Evolutionary conservation across 1,140 invertebrate species (phyloP).

Genomic region (Saccostrea cuccullata): DNA sequence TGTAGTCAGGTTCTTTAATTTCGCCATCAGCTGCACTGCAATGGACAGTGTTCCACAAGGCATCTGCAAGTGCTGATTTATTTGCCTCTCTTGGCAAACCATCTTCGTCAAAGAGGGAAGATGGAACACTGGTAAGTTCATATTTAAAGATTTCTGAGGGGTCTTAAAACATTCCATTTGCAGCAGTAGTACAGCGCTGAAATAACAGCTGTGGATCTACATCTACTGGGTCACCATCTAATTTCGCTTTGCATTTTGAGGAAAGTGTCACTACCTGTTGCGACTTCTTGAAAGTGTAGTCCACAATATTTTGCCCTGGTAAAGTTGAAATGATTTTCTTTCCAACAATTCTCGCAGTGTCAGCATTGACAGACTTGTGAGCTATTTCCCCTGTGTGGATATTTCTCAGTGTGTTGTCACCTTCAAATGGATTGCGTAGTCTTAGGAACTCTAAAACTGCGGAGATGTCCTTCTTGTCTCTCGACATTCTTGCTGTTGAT

Average conservation of each 20-base stretch:
- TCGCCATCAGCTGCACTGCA: neutral
- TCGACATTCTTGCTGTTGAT: constrained; percentile 27
- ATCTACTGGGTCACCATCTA: constrained; percentile 38
- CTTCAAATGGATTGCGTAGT: constrained; percentile 48
- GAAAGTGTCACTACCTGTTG: constrained; percentile 43
- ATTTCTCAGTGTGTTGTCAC: constrained; percentile 33
- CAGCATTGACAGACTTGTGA: constrained; percentile 54
- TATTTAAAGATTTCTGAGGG: constrained; percentile 33
- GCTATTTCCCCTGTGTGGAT: constrained; percentile 33
- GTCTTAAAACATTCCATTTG: constrained; percentile 22
- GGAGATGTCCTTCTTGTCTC: neutral
- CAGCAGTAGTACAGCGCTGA: constrained; percentile 47
- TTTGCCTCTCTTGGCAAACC: constrained; percentile 44
- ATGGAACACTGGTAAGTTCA: constrained; percentile 40
- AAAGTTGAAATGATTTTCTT: constrained; percentile 46
- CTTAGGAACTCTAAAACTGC: constrained; percentile 50
- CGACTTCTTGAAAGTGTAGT: constrained; percentile 52
- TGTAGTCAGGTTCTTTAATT: neutral
- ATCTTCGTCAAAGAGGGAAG: constrained; percentile 48
- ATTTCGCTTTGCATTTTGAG: constrained; percentile 32
- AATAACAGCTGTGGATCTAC: constrained; percentile 49
- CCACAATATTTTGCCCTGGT: constrained; percentile 35
- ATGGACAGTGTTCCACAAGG: constrained; percentile 18
- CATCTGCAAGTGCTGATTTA: constrained; percentile 50
- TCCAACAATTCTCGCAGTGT: constrained; percentile 46